Evolutionary conservation across 2,797 vertebrate genomes (phyloP), one percentile per base, ranked within the genome.

Genomic region (Parotocinclus haroldoi): DNA sequence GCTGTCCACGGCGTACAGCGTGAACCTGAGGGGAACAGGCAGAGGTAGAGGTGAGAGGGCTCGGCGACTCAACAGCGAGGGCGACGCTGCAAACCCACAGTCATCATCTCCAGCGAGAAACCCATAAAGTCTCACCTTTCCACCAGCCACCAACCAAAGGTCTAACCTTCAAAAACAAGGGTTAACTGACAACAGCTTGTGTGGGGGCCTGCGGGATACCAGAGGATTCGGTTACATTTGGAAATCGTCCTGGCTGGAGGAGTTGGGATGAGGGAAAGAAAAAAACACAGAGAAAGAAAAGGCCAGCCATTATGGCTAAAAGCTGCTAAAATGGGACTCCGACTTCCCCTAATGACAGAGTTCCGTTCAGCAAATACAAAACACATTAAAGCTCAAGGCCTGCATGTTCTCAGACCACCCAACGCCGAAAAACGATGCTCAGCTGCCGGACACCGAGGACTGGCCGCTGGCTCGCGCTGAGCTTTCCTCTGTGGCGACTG

Each of bases 1-100:
- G 0, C 93, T 97, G 59, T 99, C 96, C 85, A 98, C 89, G 0
- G 96, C 96, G 0, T 92, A 90, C 9, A 99, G 89, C 27, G 94
- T 98, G 69, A 98, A 98, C 78, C 96, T 99, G 39, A 13, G 62
- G 18, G 3, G 37, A 57, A 65, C 16, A 38, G 52, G 37, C 27
- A 27, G 27, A 27, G 27, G 27, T 27, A 5, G 27, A 36, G 19
- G 11, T 36, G 10, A 18, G 11, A 53, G 19, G 27, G 27, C 5
- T 27, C 27, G 27, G 5, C 5, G 27, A 27, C 27, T 27, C 27
- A 27, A 27, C 27, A 5, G 5, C 27, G 27, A 38, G 14, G 13
- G 18, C 51, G n/a, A 12, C 61, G 58, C 58, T 65, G 48, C 39
- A 71, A 53, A 58, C 19, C 7, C 68, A 55, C 44, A 42, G 10